Evolutionary conservation across 2,888 invertebrate genomes (phyloP).

Genomic region (Caenorhabditis macrosperma): DNA sequence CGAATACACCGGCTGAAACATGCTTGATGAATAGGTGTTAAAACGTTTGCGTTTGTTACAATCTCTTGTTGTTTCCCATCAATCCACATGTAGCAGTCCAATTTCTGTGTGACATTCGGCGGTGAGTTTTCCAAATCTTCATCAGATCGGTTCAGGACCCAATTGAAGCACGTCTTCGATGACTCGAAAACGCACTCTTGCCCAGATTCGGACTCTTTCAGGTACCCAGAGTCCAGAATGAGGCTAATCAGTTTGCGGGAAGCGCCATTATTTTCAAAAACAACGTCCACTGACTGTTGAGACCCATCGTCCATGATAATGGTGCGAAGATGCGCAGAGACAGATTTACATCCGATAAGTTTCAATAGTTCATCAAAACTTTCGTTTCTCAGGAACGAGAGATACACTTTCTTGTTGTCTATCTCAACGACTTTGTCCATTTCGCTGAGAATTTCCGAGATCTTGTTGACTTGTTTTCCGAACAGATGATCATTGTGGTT

Average conservation of each 20-base stretch:
- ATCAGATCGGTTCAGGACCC: constrained; percentile 33
- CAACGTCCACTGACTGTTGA: constrained; percentile 33
- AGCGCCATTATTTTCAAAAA: constrained; percentile 35
- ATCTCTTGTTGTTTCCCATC: constrained; percentile 36
- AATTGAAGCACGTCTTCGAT: constrained; percentile 39
- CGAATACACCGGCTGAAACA: constrained; percentile 55
- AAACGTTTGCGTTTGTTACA: no score
- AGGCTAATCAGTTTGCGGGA: constrained; percentile 32
- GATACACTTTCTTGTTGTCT: constrained; percentile 14
- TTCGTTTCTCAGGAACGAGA: constrained; percentile 45
- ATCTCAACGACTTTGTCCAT: constrained; percentile 56
- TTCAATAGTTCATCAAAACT: constrained; percentile 51
- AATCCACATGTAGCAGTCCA: constrained; percentile 48
- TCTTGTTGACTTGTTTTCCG: constrained; percentile 41
- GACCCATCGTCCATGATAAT: constrained; percentile 30
- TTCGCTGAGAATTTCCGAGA: constrained; percentile 33
- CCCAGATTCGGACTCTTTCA: constrained; percentile 34
- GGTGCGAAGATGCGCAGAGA: constrained; percentile 45
- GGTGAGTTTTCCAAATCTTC: constrained; percentile 35
- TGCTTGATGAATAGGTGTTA: no score
- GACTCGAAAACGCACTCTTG: constrained; percentile 38
- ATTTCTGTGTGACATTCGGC: constrained; percentile 45
- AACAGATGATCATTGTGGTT: constrained; percentile 43
- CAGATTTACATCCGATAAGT: constrained; percentile 51
- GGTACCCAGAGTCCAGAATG: constrained; percentile 42